Evolutionary conservation across 2,797 vertebrate genomes (phyloP), one percentile per base, ranked within the genome.

Genomic region (Petrocephalus schoutedeni): DNA sequence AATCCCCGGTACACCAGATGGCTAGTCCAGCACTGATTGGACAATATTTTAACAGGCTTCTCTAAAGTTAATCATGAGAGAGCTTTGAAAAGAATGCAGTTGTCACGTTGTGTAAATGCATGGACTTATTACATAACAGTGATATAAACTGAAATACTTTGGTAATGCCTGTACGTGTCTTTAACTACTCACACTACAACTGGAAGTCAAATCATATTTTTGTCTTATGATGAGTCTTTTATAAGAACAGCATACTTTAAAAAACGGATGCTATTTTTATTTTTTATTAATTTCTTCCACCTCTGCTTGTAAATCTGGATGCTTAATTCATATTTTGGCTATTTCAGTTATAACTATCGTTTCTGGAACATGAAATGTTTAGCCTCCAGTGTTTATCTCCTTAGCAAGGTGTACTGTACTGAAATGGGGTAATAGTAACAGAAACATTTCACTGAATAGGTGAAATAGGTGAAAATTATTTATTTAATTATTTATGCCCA

Each of bases 61-160:
- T 54, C 49, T 14, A 16, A 49, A 49, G 80, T 51, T 49, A 84
- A 9, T 54, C 80, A 83, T 4, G 19, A 28, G 16, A 32, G 53
- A 85, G 83, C 49, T 54, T 32, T 85, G 53, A 16, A 54, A 28
- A 57, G 54, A 58, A 58, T 57, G 12, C 21, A 57, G 12, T 16
- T 41, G 28, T 71, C 28, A 71, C 2, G 0, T 19, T 16, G 28
- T 71, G 10, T n/a, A 36, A 2, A 9, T 57, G 54, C 4, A 54
- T 58, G 6, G 28, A 57, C 83, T 53, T 57, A 3, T 57, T 58
- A 16, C 41, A 32, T 23, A 87, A 82, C 74, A 45, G 41, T 36
- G 77, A 51, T 61, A 87, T 54, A 21, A 82, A 87, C 74, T 32
- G 32, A 82, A 58, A 87, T 82, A 41, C 74, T 23, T 59, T 86